phyloP scores from a whole-genome alignment of 2,888 invertebrate genomes.

The Drosophila dives region DNA sequence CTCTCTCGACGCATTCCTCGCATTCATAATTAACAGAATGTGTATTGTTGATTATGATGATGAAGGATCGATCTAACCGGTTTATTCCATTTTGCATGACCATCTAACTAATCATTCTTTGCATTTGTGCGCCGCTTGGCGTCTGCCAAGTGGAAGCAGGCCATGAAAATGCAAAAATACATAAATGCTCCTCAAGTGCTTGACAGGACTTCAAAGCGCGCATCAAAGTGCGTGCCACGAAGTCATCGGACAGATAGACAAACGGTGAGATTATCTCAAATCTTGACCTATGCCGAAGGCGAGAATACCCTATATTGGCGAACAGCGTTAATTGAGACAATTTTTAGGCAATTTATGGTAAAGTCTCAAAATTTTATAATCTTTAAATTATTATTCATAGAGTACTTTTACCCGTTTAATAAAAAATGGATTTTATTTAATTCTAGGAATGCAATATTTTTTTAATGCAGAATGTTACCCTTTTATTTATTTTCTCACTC shows the following conservation, averaged over 20 bases:
- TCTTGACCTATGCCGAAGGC: neutral
- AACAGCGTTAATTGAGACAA: neutral
- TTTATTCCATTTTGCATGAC: conserved; percentile 75
- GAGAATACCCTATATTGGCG: conserved; percentile 24
- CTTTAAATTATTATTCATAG: neutral
- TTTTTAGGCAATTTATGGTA: neutral
- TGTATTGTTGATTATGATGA: conserved; percentile 76
- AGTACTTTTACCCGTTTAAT: neutral
- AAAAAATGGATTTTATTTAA: neutral
- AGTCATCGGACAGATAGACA: conserved; percentile 53
- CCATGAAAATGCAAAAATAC: conserved; percentile 80
- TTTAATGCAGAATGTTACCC: too few relatives aligned
- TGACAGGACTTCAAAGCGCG: conserved; percentile 80
- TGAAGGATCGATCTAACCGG: conserved; percentile 72
- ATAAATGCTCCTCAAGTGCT: conserved; percentile 82
- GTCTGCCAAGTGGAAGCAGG: conserved; percentile 39
- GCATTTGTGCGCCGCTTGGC: conserved; percentile 52
- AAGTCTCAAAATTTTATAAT: neutral
- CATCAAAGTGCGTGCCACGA: conserved; percentile 77
- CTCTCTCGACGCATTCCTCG: conserved; percentile 63
- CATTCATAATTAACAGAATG: conserved; percentile 75
- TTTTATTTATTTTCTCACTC: too few relatives aligned
- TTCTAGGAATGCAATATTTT: neutral
- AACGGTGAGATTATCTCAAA: conserved; percentile 17
- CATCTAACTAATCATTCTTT: conserved; percentile 80